Conservation (phyloP, 2,797 vertebrate genomes). For the Cyprinella venusta region DNA sequence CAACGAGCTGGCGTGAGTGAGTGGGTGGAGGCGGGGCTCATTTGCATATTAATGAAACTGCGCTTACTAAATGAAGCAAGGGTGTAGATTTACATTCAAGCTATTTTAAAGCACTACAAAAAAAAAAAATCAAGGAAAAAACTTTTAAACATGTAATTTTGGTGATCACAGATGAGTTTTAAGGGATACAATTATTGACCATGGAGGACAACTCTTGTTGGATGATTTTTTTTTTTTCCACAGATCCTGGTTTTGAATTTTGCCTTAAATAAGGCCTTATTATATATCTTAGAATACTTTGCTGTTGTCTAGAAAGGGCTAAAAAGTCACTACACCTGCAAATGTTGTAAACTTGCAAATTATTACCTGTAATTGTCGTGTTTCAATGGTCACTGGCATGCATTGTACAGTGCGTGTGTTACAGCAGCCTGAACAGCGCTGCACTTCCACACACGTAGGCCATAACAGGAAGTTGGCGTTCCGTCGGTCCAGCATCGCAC, state of each 20-base stretch:
- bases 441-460: conserved; percentile 93
- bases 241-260: not conserved
- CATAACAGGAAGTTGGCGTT: conserved; percentile 92
- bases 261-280: not conserved
- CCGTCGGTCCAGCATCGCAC: conserved; percentile 87
- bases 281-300: not conserved
- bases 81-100: too few species aligned
- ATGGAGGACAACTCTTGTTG: not conserved
- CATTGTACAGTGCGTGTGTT: conserved; percentile 84
- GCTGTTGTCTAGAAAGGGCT: not conserved
- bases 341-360: not conserved
- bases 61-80: too few species aligned
- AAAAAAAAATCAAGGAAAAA: too few species aligned
- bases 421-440: conserved; percentile 95
- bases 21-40: too few species aligned
- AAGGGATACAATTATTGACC: too few species aligned
- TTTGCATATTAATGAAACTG: too few species aligned
- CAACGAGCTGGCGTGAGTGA: too few species aligned
- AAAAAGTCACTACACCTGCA: not conserved
- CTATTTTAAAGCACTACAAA: too few species aligned
- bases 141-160: too few species aligned
- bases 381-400: conserved; percentile 77
- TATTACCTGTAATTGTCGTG: conserved; percentile 85
- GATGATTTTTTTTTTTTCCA: not conserved
- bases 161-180: too few species aligned